A percentile compares a stretch with the other conserved stretches of the same genome.
phyloP scores from a whole-genome alignment of 1,140 invertebrate genomes.

The Lepidurus apus region DNA sequence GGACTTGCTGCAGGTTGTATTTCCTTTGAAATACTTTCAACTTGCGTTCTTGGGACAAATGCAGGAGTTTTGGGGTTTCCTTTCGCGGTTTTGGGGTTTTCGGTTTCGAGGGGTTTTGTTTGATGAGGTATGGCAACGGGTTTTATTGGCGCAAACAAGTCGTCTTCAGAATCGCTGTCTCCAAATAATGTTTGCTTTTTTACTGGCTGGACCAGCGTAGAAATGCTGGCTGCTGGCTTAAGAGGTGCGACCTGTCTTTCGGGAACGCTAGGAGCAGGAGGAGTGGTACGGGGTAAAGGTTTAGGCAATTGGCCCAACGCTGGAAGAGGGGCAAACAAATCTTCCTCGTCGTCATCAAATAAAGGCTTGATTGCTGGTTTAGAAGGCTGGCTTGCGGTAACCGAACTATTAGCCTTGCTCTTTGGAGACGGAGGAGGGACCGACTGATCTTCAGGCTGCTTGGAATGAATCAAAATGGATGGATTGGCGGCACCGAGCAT shows the following conservation, averaged over 20 bases:
- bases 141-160: slow-evolving; percentile 15
- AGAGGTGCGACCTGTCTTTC: background rate
- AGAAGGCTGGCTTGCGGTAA: background rate
- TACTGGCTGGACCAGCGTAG: background rate
- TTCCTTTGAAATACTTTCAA: background rate
- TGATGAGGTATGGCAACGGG: background rate
- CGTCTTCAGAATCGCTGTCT: slow-evolving; percentile 28
- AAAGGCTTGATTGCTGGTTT: background rate
- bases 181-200: slow-evolving; percentile 9
- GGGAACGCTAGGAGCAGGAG: background rate
- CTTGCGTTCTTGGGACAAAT: background rate
- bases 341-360: slow-evolving; percentile 30
- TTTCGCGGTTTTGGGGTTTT: background rate
- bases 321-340: slow-evolving; percentile 24
- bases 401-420: background rate
- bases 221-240: background rate
- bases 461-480: too few species aligned
- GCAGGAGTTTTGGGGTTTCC: background rate
- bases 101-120: background rate
- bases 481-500: too few species aligned
- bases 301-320: background rate
- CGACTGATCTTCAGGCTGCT: too few species aligned
- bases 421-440: too few species aligned
- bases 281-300: background rate
- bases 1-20: background rate